phyloP scores from a whole-genome alignment of 2,113 vertebrate species.

The Canis aureus region DNA sequence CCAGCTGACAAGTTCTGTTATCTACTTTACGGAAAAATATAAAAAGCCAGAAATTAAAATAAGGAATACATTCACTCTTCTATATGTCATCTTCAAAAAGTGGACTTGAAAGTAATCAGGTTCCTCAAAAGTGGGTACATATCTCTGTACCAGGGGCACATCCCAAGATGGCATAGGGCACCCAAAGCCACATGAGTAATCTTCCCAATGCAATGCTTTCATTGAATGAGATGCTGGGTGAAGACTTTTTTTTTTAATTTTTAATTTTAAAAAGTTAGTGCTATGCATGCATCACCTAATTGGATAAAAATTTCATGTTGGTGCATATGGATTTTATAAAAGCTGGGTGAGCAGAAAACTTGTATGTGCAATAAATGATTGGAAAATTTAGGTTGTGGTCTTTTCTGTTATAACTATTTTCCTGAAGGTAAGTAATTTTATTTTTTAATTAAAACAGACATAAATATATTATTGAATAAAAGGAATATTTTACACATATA shows the following conservation, averaged over 20 bases:
- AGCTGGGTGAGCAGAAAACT: neutral
- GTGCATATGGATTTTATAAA: neutral
- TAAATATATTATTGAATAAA: neutral
- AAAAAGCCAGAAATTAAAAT: neutral
- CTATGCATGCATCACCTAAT: neutral
- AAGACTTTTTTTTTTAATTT: neutral
- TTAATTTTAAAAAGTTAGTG: neutral
- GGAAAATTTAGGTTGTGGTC: neutral
- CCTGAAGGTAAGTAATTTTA: neutral
- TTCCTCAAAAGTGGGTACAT: neutral
- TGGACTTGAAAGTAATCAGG: neutral
- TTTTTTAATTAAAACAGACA: constrained; percentile 36
- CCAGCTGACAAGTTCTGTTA: neutral
- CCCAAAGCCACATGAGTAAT: no score
- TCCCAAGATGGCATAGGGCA: neutral
- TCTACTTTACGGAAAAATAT: neutral
- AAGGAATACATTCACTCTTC: neutral
- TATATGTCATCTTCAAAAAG: neutral
- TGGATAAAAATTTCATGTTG: neutral
- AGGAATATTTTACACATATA: neutral
- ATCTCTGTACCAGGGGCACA: neutral
- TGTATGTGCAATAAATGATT: neutral
- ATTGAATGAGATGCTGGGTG: neutral
- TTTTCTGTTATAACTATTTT: neutral
- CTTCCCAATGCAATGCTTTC: neutral